Evolutionary conservation across 2,888 invertebrate genomes (phyloP).

Genomic region (Macrophya annulata): DNA sequence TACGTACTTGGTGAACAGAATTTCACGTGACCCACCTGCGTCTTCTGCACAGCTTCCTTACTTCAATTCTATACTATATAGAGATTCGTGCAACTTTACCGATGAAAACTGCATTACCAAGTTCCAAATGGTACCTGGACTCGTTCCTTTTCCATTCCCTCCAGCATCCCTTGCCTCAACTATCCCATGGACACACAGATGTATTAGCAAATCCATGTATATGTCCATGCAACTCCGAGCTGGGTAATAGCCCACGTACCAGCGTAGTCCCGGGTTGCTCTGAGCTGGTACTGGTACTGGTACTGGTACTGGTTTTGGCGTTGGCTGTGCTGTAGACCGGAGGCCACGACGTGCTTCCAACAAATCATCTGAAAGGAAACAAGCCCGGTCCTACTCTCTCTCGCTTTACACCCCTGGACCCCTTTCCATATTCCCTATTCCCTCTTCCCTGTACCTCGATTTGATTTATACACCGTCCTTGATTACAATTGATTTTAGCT

Average conservation of each 20-base stretch:
- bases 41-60: constrained; percentile 55
- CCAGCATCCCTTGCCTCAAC: neutral
- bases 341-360: constrained; percentile 64
- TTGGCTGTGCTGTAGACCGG: constrained; percentile 28
- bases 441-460: constrained; percentile 61
- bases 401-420: neutral
- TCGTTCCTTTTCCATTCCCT: constrained; percentile 40
- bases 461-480: constrained; percentile 72
- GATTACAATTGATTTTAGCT: constrained; percentile 75
- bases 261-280: constrained; percentile 6
- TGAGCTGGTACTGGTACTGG: neutral
- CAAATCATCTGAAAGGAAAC: constrained; percentile 70
- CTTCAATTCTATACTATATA: constrained; percentile 52
- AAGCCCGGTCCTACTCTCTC: constrained; percentile 47
- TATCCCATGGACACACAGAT: neutral
- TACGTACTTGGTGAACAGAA: constrained; percentile 63
- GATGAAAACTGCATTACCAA: constrained; percentile 77
- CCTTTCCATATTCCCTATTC: constrained; percentile 41
- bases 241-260: constrained; percentile 50
- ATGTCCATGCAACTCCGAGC: constrained; percentile 27
- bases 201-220: constrained; percentile 8
- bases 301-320: no score
- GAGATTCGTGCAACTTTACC: constrained; percentile 70
- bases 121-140: constrained; percentile 67
- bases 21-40: constrained; percentile 68